phyloP scores from a whole-genome alignment of 2,888 invertebrate species.

The Taphrorychus bicolor region DNA sequence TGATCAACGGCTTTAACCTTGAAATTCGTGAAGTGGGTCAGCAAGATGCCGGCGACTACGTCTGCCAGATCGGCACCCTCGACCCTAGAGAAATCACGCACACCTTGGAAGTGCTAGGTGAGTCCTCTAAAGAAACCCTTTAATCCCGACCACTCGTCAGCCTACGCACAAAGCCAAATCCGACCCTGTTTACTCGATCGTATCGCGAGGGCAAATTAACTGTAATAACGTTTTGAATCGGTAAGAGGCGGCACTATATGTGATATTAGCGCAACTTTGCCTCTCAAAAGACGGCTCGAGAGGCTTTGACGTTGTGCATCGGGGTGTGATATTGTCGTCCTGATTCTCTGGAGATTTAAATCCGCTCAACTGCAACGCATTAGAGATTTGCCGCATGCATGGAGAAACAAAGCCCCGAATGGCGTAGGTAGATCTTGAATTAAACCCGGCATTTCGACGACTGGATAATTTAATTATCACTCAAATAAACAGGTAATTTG shows the following conservation, averaged over 20 bases:
- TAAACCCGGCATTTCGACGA: constrained; percentile 44
- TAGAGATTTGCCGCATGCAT: constrained; percentile 19
- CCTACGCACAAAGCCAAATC: neutral
- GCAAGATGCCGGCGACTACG: constrained; percentile 72
- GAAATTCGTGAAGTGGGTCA: constrained; percentile 70
- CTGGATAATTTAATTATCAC: constrained; percentile 31
- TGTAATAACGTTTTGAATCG: constrained; percentile 18
- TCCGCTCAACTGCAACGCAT: constrained; percentile 21
- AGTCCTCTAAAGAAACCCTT: no score
- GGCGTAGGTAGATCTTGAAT: constrained; percentile 8
- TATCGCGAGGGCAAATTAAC: constrained; percentile 14
- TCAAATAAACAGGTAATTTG: no score
- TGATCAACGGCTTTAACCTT: constrained; percentile 69
- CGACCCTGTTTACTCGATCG: neutral
- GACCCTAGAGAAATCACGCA: constrained; percentile 71
- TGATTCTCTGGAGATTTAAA: constrained; percentile 20
- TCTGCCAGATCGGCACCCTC: constrained; percentile 72
- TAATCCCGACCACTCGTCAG: neutral
- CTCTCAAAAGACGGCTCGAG: constrained; percentile 19
- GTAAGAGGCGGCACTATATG: constrained; percentile 7
- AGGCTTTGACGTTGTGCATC: constrained; percentile 23
- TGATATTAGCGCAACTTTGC: constrained; percentile 6
- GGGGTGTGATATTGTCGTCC: constrained; percentile 23
- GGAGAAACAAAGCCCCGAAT: constrained; percentile 11
- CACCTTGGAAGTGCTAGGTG: constrained; percentile 71